A percentile compares a stretch with the other conserved stretches of the same genome.
These are phyloP conservation scores for Quadroppia sp. DNA, from an alignment of 2,888 invertebrate genomes.

Conservation along the genomic window DNA sequence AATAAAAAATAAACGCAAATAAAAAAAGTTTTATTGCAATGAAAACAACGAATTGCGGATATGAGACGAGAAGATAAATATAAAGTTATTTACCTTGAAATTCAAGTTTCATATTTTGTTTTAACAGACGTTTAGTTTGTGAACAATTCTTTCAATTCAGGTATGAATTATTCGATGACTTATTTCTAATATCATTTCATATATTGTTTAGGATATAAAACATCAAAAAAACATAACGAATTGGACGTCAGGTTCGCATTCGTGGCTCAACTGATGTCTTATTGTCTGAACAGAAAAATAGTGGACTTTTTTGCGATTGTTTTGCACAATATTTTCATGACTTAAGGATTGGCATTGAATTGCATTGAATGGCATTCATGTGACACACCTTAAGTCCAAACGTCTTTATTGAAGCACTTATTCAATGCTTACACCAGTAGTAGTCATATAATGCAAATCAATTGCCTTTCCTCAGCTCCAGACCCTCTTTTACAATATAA, in stretches of 20 bases:
- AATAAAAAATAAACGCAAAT: neutral
- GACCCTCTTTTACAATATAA: conserved; percentile 12
- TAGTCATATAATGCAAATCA: conserved; percentile 25
- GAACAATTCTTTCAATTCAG: neutral
- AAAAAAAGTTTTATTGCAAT: conserved; percentile 26
- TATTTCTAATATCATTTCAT: neutral
- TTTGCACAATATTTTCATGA: conserved; percentile 18
- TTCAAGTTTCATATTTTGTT: neutral
- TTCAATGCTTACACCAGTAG: conserved; percentile 28
- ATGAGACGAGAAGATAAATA: neutral
- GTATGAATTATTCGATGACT: neutral
- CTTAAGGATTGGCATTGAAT: conserved; percentile 13
- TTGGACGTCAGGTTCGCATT: neutral
- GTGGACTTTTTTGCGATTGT: neutral
- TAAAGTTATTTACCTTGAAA: conserved; percentile 27
- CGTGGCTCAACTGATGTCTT: too few species aligned
- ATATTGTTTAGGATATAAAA: neutral
- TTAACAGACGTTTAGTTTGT: neutral
- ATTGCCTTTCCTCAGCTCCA: neutral
- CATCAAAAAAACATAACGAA: neutral
- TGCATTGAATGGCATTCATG: conserved; percentile 15
- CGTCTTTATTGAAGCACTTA: conserved; percentile 31
- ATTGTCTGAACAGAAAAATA: neutral
- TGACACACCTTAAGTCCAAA: conserved; percentile 27
- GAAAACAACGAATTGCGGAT: conserved; percentile 23